Evolutionary conservation across 2,888 invertebrate genomes (phyloP).

Genomic region (Lypha dubia): DNA sequence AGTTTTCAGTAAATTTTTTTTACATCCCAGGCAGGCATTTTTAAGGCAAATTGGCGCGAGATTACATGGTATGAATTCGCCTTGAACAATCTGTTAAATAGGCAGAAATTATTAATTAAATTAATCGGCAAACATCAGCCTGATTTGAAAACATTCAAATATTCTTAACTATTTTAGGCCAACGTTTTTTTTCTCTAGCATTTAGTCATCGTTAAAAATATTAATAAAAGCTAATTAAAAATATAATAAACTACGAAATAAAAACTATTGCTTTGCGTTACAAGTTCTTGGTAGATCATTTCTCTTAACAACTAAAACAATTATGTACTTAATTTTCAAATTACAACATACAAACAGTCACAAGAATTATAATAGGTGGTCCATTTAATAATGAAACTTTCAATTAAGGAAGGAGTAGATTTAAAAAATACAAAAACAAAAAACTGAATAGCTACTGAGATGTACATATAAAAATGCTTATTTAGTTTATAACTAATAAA

Average conservation of each 20-base stretch:
- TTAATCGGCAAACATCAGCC: too few relatives aligned
- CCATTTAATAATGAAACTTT: constrained; percentile 48
- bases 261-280: constrained; percentile 64
- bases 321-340: constrained; percentile 10
- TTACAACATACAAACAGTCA: constrained; percentile 56
- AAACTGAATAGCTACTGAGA: constrained; percentile 23
- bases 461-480: constrained; percentile 37
- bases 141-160: neutral
- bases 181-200: neutral
- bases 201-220: neutral
- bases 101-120: too few relatives aligned
- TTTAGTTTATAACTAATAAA: constrained; percentile 53
- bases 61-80: too few relatives aligned
- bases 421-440: constrained; percentile 41
- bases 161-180: constrained; percentile 7
- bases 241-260: constrained; percentile 35
- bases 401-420: constrained; percentile 19
- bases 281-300: constrained; percentile 27
- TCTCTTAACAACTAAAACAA: constrained; percentile 42
- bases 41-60: too few relatives aligned
- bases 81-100: too few relatives aligned
- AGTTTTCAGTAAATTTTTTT: too few relatives aligned
- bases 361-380: constrained; percentile 54
- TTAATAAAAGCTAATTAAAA: constrained; percentile 42
- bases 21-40: too few relatives aligned